Evolutionary conservation across 2,888 invertebrate genomes (phyloP).

Genomic region (Bellardia bayeri): DNA sequence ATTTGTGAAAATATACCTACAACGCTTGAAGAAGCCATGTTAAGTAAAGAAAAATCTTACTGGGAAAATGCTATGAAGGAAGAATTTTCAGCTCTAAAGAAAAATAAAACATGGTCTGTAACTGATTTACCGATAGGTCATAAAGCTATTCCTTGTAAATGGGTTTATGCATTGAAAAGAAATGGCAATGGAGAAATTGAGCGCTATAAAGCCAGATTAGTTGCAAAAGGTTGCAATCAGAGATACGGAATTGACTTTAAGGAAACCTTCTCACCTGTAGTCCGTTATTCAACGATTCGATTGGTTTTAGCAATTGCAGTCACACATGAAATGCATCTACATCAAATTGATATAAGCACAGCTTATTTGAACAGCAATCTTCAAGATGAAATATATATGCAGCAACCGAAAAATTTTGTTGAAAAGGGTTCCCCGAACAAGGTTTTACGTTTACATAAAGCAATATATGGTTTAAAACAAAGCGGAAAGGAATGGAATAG

Average conservation of each 20-base stretch:
- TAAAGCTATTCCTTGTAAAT: conserved; percentile 53
- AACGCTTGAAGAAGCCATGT: conserved; percentile 7
- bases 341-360: conserved; percentile 65
- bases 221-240: conserved; percentile 36
- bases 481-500: conserved; percentile 72
- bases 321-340: conserved; percentile 56
- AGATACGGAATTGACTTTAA: conserved; percentile 33
- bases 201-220: conserved; percentile 62
- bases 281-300: conserved; percentile 59
- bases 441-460: conserved; percentile 66
- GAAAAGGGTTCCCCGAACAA: conserved; percentile 46
- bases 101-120: conserved; percentile 12
- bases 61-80: conserved; percentile 35
- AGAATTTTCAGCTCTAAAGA: neutral
- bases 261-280: conserved; percentile 69
- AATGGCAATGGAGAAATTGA: conserved; percentile 65
- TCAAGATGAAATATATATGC: conserved; percentile 65
- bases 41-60: neutral
- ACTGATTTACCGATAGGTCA: neutral
- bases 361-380: conserved; percentile 65
- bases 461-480: conserved; percentile 74
- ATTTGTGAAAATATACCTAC: conserved; percentile 23
- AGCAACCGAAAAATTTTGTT: conserved; percentile 58
- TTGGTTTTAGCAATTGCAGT: conserved; percentile 66
- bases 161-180: conserved; percentile 60